These are phyloP conservation scores for Argynnis bischoffii DNA, from an alignment of 2,888 invertebrate species.

Conservation along the genomic window DNA sequence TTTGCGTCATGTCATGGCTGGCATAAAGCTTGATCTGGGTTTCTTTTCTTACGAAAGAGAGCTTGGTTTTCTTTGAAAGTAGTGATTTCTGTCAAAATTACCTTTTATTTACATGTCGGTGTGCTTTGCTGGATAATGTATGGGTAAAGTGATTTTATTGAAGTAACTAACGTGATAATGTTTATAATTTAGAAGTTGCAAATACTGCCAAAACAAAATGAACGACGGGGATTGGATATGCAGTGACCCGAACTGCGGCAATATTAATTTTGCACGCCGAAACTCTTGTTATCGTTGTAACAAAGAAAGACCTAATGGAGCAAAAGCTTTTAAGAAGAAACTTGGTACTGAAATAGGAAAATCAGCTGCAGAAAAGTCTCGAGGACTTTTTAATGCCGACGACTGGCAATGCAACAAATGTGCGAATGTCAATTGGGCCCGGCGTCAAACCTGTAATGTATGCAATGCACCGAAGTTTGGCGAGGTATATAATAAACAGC, in stretches of 20 bases:
- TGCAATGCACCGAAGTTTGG: constrained; percentile 99
- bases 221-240: constrained; percentile 86
- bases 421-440: constrained; percentile 99
- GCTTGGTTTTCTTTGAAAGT: constrained; percentile 76
- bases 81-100: constrained; percentile 57
- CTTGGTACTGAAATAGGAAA: constrained; percentile 98
- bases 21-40: constrained; percentile 67
- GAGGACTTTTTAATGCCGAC: constrained; percentile 97
- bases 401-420: constrained; percentile 99
- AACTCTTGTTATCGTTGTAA: constrained; percentile 96
- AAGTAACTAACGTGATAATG: constrained; percentile 38
- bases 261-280: constrained; percentile 96
- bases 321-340: constrained; percentile 85
- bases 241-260: constrained; percentile 89
- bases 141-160: constrained; percentile 31
- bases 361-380: constrained; percentile 98
- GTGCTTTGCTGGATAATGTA: constrained; percentile 40
- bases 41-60: constrained; percentile 76
- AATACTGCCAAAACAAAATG: constrained; percentile 63
- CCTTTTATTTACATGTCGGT: constrained; percentile 68
- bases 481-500: constrained; percentile 85
- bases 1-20: constrained; percentile 59
- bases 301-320: constrained; percentile 82
- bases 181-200: constrained; percentile 32
- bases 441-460: constrained; percentile 97